These are phyloP conservation scores for Orthosia gracilis DNA, from an alignment of 2,888 invertebrate species.

Conservation along the genomic window DNA sequence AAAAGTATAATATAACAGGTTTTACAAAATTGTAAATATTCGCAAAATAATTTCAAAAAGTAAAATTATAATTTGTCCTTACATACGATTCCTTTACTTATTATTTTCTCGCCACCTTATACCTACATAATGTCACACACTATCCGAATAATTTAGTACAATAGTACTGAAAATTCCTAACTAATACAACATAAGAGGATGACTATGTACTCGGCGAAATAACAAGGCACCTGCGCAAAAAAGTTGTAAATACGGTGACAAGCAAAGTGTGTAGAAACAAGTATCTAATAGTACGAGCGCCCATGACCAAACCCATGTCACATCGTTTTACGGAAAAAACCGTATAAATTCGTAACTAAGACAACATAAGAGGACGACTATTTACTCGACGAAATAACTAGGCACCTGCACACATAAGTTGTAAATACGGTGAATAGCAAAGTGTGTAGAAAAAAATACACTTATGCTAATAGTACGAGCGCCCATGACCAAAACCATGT, in stretches of 20 bases:
- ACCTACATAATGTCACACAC: not conserved
- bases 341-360: slow-evolving; percentile 28
- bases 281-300: not conserved
- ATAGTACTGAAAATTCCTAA: slow-evolving; percentile 41
- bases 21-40: slow-evolving; percentile 32
- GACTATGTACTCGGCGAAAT: not conserved
- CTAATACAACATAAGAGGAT: slow-evolving; percentile 26
- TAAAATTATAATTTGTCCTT: slow-evolving; percentile 22
- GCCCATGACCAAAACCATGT: too few species aligned
- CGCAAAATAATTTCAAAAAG: slow-evolving; percentile 31
- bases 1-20: slow-evolving; percentile 12
- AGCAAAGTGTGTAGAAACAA: not conserved
- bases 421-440: not conserved
- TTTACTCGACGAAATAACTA: not conserved
- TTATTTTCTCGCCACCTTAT: slow-evolving; percentile 17
- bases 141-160: slow-evolving; percentile 33
- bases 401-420: slow-evolving; percentile 1
- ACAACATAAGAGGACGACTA: slow-evolving; percentile 11
- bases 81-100: slow-evolving; percentile 9
- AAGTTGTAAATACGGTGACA: not conserved
- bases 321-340: too few species aligned
- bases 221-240: slow-evolving; percentile 1
- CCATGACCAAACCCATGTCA: too few species aligned
- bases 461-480: not conserved
- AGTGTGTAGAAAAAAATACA: not conserved